These are phyloP conservation scores for Tetramorium bicarinatum DNA, from an alignment of 2,888 invertebrate genomes.

Conservation along the genomic window DNA sequence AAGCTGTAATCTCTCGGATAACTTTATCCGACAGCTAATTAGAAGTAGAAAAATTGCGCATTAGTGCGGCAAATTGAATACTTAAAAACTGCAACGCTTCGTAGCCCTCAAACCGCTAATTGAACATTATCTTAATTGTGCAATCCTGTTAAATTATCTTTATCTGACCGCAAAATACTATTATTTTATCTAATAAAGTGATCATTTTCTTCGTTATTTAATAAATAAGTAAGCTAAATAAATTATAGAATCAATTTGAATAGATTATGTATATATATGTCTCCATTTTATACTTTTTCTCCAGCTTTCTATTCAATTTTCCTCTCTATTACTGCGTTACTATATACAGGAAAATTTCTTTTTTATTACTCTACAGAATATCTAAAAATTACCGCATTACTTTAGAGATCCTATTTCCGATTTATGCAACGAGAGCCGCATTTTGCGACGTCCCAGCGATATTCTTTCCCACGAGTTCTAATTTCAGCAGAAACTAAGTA, in stretches of 20 bases:
- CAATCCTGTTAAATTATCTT: not conserved
- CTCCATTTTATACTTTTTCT: not conserved
- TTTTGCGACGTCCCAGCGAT: not conserved
- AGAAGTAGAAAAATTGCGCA: conserved; percentile 13
- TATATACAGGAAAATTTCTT: not conserved
- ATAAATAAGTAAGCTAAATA: not conserved
- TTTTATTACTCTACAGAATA: not conserved
- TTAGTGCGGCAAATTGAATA: conserved; percentile 25
- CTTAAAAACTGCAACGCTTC: conserved; percentile 7
- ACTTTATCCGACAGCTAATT: conserved; percentile 16
- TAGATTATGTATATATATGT: not conserved
- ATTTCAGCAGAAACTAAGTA: not conserved
- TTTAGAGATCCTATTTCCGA: not conserved
- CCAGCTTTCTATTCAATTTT: not conserved
- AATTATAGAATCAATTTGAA: not conserved
- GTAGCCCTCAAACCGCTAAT: not conserved
- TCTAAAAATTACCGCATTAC: not conserved
- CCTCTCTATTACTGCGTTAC: not conserved
- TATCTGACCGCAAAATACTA: not conserved
- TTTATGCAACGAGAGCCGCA: not conserved
- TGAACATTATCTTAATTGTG: not conserved
- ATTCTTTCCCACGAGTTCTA: not conserved
- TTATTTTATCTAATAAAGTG: not conserved
- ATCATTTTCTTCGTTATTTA: not conserved
- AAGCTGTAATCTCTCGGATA: not conserved